Base-by-base conservation (phyloP, 2,113 vertebrate species). In the Oncorhynchus mykiss region DNA sequence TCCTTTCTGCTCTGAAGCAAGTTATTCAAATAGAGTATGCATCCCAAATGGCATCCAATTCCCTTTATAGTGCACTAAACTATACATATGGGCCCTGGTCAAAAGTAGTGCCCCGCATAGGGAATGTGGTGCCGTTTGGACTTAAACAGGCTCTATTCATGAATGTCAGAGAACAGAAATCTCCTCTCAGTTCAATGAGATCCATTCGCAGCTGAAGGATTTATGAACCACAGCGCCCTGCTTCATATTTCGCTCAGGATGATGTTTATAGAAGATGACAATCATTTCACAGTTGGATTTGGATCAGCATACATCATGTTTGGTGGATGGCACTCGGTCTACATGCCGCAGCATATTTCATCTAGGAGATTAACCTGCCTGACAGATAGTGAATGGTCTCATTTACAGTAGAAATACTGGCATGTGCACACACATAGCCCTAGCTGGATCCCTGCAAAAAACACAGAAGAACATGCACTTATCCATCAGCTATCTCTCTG, bases 331-430 rank as follows among this genome's bases (percentile, higher is more conserved):
- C 39, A 22, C 7, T 22, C n/a, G 18, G 59, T 22, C n/a, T 62
- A 22, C 59, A 62, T 11, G 20, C 29, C 1, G 11, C 70, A 20
- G 16, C 14, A 13, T 67, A 34, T 34, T 34, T 68, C 8, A 77
- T 75, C 64, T 8, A 39, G 31, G 64, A 72, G 60, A 81, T 74
- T 22, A 72, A 59, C 74, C 60, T 20, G 65, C 25, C 45, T 78
- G 76, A 72, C 76, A 74, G 14, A 29, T 60, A 73, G 60, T 24
- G 45, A 34, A 71, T 78, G 60, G 24, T 16, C 29, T 45, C 14
- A 51, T 74, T 29, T 45, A 45, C 39, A 45, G 9, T 80, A 57
- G 78, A 74, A 14, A 31, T 59, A n/a, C 2, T 31, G 45, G 65
- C 13, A 29, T 54, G 39, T 45, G 39, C 39, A 45, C 9, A 45